phyloP scores from a whole-genome alignment of 2,888 invertebrate genomes.

The Cheilosia pagana region DNA sequence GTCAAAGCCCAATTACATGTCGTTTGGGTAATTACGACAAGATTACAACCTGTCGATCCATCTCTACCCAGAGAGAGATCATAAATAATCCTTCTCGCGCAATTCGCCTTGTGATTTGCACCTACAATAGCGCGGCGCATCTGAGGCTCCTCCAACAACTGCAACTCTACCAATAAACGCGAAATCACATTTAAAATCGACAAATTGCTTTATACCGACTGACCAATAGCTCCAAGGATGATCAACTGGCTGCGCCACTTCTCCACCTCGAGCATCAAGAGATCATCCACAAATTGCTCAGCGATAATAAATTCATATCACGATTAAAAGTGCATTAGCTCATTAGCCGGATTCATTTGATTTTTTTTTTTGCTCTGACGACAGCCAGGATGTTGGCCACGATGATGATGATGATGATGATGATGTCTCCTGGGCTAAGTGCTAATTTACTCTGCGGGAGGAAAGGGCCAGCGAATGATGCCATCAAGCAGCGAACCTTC shows the following conservation, averaged over 20 bases:
- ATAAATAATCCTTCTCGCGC: slow-evolving; percentile 53
- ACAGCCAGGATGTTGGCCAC: slow-evolving; percentile 5
- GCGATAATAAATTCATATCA: slow-evolving; percentile 73
- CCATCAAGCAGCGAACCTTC: slow-evolving; percentile 54
- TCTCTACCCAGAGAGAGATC: slow-evolving; percentile 29
- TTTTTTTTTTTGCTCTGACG: background rate
- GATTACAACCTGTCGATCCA: slow-evolving; percentile 48
- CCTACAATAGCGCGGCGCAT: slow-evolving; percentile 27
- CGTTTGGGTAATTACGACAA: slow-evolving; percentile 53
- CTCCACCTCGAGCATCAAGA: background rate
- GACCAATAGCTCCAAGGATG: slow-evolving; percentile 40
- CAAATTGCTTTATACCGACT: slow-evolving; percentile 66
- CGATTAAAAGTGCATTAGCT: slow-evolving; percentile 75
- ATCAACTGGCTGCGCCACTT: background rate
- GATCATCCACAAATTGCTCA: slow-evolving; percentile 57
- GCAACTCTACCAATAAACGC: slow-evolving; percentile 4
- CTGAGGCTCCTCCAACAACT: background rate
- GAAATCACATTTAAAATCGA: slow-evolving; percentile 58
- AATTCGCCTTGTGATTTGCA: slow-evolving; percentile 57
- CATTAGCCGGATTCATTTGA: slow-evolving; percentile 73
- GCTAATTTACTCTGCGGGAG: slow-evolving; percentile 63
- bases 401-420: slow-evolving; percentile 51
- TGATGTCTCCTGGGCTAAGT: slow-evolving; percentile 67
- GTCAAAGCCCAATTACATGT: slow-evolving; percentile 61
- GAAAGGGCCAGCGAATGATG: slow-evolving; percentile 30